Conservation (phyloP, 1,140 invertebrate genomes). For the Ptiloglossa arizonensis region DNA sequence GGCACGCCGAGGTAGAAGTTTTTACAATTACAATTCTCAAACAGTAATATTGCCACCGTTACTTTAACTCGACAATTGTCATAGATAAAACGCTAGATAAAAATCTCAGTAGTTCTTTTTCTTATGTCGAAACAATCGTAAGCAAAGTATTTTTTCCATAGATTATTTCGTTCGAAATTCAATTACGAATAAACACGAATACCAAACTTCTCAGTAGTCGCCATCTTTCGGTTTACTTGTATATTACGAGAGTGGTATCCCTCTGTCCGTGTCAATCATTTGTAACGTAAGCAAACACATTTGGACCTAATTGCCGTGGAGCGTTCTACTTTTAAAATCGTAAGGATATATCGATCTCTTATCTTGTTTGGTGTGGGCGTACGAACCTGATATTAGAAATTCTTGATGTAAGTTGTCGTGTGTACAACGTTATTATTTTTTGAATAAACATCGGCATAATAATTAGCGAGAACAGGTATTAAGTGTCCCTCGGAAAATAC, state of each 20-base stretch:
- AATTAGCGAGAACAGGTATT: neutral
- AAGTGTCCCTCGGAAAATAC: neutral
- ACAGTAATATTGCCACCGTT: neutral
- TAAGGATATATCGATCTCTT: constrained; percentile 11
- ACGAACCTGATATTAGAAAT: constrained; percentile 14
- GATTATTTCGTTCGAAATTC: neutral
- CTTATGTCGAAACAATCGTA: neutral
- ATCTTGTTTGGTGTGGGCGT: constrained; percentile 1
- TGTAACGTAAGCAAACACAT: neutral
- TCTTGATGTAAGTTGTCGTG: neutral
- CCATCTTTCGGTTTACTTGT: constrained; percentile 19
- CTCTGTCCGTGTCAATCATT: constrained; percentile 13
- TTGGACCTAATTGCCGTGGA: constrained; percentile 13
- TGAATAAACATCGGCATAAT: constrained; percentile 1
- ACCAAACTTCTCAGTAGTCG: neutral
- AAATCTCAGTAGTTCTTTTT: neutral
- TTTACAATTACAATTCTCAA: constrained; percentile 1
- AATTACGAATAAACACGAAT: neutral
- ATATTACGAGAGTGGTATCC: constrained; percentile 5
- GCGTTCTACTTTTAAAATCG: constrained; percentile 22
- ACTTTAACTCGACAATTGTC: neutral
- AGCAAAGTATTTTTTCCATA: neutral
- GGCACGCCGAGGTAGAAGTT: no score
- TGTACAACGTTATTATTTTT: constrained; percentile 14
- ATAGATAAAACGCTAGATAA: neutral